A percentile compares a stretch with the other conserved stretches of the same genome.
These are phyloP conservation scores for Clarias batrachus DNA, from an alignment of 2,113 vertebrate species.

Conservation along the genomic window DNA sequence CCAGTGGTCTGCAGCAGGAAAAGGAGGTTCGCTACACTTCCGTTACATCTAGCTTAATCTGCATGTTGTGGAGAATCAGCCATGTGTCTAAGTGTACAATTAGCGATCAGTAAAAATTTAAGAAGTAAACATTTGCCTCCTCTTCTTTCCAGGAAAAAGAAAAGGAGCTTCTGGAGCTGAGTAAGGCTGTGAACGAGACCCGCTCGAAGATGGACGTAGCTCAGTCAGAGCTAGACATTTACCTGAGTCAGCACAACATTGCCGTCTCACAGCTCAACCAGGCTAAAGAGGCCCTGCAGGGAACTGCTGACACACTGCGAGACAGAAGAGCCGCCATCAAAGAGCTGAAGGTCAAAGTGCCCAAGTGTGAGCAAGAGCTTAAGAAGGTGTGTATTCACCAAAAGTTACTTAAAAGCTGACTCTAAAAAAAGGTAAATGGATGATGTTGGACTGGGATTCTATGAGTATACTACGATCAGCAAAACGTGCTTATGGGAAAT, in stretches of 20 bases:
- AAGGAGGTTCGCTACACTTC: constrained; percentile 78
- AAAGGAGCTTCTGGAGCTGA: constrained; percentile 88
- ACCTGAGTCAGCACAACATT: constrained; percentile 84
- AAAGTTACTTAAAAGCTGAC: background rate
- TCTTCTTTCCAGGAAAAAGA: constrained; percentile 77
- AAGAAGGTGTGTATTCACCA: constrained; percentile 73
- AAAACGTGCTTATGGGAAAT: background rate
- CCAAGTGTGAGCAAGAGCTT: constrained; percentile 77
- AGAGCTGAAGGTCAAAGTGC: constrained; percentile 78
- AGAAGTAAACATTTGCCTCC: background rate
- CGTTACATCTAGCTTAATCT: background rate
- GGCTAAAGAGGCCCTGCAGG: constrained; percentile 77
- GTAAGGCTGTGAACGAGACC: constrained; percentile 84
- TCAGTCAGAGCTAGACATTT: constrained; percentile 90
- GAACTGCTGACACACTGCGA: constrained; percentile 76
- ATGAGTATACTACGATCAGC: background rate
- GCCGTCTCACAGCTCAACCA: constrained; percentile 82
- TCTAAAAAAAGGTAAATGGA: background rate
- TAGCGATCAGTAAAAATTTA: background rate
- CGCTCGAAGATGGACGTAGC: constrained; percentile 86
- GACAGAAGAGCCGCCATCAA: constrained; percentile 81
- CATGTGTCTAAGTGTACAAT: background rate
- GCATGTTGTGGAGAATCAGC: background rate
- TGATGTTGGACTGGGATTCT: background rate
- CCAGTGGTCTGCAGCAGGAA: constrained; percentile 83